Evolutionary conservation across 2,888 invertebrate species (phyloP), one percentile per base, ranked within the genome.

Genomic region (Cheilosia soror): DNA sequence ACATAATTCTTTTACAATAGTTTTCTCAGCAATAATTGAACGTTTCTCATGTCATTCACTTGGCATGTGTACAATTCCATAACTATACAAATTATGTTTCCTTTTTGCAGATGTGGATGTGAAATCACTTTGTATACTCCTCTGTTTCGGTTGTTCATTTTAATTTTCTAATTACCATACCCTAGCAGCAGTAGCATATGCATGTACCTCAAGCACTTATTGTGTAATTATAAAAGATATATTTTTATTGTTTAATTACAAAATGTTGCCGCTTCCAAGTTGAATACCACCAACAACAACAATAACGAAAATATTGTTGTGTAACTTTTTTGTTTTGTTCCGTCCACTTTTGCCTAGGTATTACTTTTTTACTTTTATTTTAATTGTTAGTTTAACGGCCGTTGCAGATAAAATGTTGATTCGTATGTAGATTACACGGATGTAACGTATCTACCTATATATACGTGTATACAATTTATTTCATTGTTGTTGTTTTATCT

Each of bases 341-440:
- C 71, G 65, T 85, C 72, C 31, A 77, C 80, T 72, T 81, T 72
- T 66, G 80, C 71, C 49, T 55, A 40, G 47, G 53, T 83, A 78
- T 80, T 75, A 71, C 66, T 85, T 81, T 81, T 81, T 80, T 75
- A 71, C 66, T 85, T 81, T 81, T 81, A 85, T 81, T 80, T 68
- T 85, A 85, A 85, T 85, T 81, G 85, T 85, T 81, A 81, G 85
- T 76, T 81, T 72, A 85, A 81, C 81, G 62, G 85, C 76, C 85
- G 62, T 81, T 85, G 85, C 76, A 81, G 71, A 85, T 72, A 81
- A 85, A 85, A 85, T 81, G 81, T 81, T 85, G 76, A 81, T 85
- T 85, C 51, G 76, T 77, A 85, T 85, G 85, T 85, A 81, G 85
- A 85, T 85, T 81, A 81, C 76, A 77, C 81, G 60, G 81, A 85